Conservation (phyloP, 2,888 invertebrate genomes). For the Pterobdella sp. region DNA sequence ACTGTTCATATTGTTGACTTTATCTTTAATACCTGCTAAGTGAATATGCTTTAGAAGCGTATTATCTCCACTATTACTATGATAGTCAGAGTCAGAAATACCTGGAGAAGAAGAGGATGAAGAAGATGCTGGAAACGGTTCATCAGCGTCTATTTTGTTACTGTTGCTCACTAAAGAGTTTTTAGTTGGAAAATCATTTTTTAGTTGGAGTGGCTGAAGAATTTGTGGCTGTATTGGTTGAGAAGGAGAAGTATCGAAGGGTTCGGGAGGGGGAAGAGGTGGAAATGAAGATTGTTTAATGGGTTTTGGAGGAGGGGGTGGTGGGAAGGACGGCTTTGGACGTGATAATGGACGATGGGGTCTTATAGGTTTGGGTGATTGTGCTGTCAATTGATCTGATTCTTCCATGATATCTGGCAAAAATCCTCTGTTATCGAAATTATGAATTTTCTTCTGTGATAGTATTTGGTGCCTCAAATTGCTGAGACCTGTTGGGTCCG, state of each 20-base stretch:
- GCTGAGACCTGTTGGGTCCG: background rate
- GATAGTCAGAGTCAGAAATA: background rate
- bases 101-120: background rate
- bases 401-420: background rate
- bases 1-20: background rate
- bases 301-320: background rate
- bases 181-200: too few species aligned
- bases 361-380: too few species aligned
- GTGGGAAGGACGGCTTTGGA: background rate
- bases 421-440: constrained; percentile 6
- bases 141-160: too few species aligned
- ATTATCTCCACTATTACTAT: background rate
- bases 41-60: background rate
- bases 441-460: background rate
- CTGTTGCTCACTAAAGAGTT: too few species aligned
- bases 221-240: background rate
- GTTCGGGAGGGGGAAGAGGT: background rate
- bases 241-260: background rate
- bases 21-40: background rate
- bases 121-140: background rate
- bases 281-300: background rate
- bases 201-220: background rate
- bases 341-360: too few species aligned
- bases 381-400: background rate
- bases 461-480: background rate